Conservation (phyloP, 2,797 vertebrate species). For the Coregonus ussuriensis region DNA sequence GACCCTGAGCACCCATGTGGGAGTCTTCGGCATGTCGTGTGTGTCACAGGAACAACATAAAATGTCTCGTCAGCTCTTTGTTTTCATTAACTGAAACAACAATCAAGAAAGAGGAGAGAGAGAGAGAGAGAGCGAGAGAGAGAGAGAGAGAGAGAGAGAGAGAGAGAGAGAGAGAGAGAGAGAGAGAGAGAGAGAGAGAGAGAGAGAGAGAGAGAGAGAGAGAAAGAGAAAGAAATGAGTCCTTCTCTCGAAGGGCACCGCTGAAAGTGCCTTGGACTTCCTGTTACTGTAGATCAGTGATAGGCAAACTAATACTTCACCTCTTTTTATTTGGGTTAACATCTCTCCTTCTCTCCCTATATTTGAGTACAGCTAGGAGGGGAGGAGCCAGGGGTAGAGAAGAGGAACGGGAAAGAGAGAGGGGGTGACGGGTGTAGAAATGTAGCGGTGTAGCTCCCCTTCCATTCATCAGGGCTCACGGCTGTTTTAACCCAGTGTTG, state of each 20-base stretch:
- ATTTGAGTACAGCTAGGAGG: slow-evolving; percentile 2
- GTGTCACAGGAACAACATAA: slow-evolving; percentile 68
- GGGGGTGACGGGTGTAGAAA: neutral
- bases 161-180: slow-evolving; percentile 33
- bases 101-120: slow-evolving; percentile 53
- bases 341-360: neutral
- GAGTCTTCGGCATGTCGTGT: slow-evolving; percentile 66
- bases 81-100: slow-evolving; percentile 77
- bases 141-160: slow-evolving; percentile 31
- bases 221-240: slow-evolving; percentile 55
- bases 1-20: slow-evolving; percentile 58
- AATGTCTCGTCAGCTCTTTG: slow-evolving; percentile 75
- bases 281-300: slow-evolving; percentile 64
- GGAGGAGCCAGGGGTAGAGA: slow-evolving; percentile 52
- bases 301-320: slow-evolving; percentile 56
- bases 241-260: slow-evolving; percentile 58
- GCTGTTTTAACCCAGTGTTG: slow-evolving; percentile 71
- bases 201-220: slow-evolving; percentile 29
- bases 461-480: slow-evolving; percentile 49
- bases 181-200: slow-evolving; percentile 15
- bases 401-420: neutral
- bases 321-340: slow-evolving; percentile 36
- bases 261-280: slow-evolving; percentile 61
- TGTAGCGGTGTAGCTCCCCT: slow-evolving; percentile 16
- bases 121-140: too few species aligned